A percentile compares a stretch with the other conserved stretches of the same genome.
phyloP scores from a whole-genome alignment of 2,113 vertebrate genomes.

The Ibidorhyncha struthersii region DNA sequence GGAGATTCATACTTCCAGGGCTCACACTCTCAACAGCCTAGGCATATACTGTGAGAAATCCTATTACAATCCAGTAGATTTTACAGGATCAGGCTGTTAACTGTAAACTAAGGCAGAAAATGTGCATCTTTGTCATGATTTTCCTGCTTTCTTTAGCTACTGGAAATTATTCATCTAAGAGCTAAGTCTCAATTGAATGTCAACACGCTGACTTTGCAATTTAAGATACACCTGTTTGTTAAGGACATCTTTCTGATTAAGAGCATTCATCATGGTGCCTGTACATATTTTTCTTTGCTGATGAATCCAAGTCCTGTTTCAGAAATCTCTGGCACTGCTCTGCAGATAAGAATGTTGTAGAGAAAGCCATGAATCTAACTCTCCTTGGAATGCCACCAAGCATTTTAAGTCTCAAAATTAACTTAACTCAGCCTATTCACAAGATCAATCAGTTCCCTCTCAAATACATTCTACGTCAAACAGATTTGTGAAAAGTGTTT shows the following conservation, averaged over 20 bases:
- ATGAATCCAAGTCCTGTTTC: not conserved
- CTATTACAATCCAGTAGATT: not conserved
- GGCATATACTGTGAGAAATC: not conserved
- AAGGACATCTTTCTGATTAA: not conserved
- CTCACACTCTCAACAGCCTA: not conserved
- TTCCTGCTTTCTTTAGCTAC: not conserved
- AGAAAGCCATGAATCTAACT: not conserved
- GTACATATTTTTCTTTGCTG: not conserved
- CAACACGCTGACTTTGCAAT: not conserved
- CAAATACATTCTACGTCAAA: not conserved
- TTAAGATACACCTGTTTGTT: not conserved
- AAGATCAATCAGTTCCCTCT: not conserved
- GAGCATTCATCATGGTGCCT: not conserved
- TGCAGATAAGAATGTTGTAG: not conserved
- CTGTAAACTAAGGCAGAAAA: not conserved
- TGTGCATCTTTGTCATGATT: not conserved
- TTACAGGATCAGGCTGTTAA: not conserved
- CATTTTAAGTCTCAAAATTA: conserved; percentile 4
- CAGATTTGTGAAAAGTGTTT: not conserved
- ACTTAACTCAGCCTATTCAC: not conserved
- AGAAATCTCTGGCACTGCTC: not conserved
- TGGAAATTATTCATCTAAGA: not conserved
- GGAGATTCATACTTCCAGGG: not conserved
- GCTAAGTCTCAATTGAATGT: not conserved
- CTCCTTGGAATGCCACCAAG: not conserved